Evolutionary conservation across 2,113 vertebrate genomes (phyloP).

Genomic region (Asarcornis scutulata): DNA sequence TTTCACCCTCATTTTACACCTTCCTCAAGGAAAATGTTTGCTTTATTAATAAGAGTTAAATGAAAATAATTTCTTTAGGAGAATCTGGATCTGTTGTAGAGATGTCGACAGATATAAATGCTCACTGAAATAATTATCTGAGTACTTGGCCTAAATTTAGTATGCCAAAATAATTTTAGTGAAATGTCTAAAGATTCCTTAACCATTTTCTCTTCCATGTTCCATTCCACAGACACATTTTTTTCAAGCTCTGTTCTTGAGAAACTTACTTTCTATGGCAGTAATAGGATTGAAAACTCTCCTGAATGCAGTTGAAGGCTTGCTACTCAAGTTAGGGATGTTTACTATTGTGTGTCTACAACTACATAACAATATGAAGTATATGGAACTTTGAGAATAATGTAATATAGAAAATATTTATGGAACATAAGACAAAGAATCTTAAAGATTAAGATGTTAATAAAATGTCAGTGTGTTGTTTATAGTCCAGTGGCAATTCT

Average conservation of each 20-base stretch:
- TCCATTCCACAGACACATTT: background rate
- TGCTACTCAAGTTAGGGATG: background rate
- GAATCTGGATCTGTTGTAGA: background rate
- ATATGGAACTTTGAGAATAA: background rate
- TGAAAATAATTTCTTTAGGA: background rate
- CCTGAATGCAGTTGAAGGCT: background rate
- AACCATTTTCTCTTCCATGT: background rate
- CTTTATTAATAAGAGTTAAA: background rate
- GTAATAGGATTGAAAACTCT: background rate
- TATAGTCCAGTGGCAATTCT: background rate
- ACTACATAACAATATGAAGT: background rate
- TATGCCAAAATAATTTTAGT: background rate
- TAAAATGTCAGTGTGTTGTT: background rate
- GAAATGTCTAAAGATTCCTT: background rate
- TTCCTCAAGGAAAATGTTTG: background rate
- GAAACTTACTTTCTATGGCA: background rate
- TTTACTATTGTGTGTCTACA: background rate
- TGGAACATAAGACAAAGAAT: background rate
- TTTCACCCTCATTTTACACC: background rate
- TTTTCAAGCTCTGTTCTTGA: background rate
- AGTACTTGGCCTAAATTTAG: background rate
- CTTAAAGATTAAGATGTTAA: background rate
- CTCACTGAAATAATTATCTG: background rate
- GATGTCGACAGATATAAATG: background rate
- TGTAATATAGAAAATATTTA: background rate